Conservation (phyloP, 37 sponge, comb jelly and placozoan genomes). For the Chondrilla cf. caribensis region DNA sequence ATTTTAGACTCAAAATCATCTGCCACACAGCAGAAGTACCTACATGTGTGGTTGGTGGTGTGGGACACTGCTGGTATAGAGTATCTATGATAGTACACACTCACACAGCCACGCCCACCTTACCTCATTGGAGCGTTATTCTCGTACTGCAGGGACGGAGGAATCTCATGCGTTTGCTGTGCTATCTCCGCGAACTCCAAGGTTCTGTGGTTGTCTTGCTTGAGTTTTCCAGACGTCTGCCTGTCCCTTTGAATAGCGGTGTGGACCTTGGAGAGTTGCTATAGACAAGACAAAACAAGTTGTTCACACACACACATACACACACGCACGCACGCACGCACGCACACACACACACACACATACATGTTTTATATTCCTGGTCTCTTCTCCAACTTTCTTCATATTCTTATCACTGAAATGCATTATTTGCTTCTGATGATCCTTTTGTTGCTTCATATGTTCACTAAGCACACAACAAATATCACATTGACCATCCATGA, state of each 20-base stretch:
- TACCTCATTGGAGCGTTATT: conserved; percentile 65
- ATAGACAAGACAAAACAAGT: neutral
- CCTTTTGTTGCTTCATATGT: conserved; percentile 57
- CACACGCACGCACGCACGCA: neutral
- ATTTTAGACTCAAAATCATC: conserved; percentile 53
- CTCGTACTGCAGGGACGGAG: conserved; percentile 74
- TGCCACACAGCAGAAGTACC: conserved; percentile 60
- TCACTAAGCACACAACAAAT: no score
- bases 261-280: neutral
- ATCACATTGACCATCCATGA: no score
- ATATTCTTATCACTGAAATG: conserved; percentile 40
- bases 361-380: conserved; percentile 45
- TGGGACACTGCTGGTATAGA: no score
- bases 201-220: conserved; percentile 55
- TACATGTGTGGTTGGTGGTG: conserved; percentile 18
- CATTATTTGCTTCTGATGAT: conserved; percentile 40
- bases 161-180: conserved; percentile 67
- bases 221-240: conserved; percentile 37
- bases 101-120: conserved; percentile 1
- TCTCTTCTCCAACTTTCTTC: conserved; percentile 54
- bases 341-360: neutral
- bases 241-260: conserved; percentile 38
- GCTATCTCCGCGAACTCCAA: conserved; percentile 63
- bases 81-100: no score
- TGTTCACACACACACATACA: neutral